These are phyloP conservation scores for Caradrina kadenii DNA, from an alignment of 2,888 invertebrate genomes.

Conservation along the genomic window DNA sequence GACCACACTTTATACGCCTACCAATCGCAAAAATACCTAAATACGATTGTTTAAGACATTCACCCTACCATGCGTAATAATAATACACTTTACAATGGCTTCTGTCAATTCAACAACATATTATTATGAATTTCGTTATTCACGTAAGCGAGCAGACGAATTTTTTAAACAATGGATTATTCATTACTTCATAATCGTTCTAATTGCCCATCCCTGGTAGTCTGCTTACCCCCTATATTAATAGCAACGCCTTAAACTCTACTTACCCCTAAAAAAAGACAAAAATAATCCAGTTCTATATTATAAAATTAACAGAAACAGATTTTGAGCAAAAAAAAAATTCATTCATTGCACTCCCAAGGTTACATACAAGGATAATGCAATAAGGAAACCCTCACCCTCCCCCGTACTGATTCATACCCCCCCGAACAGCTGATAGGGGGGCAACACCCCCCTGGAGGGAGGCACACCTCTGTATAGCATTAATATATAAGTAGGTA, in stretches of 20 bases:
- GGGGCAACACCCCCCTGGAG: slow-evolving; percentile 50
- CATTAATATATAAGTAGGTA: slow-evolving; percentile 64
- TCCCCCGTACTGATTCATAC: slow-evolving; percentile 39
- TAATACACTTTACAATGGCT: too few relatives aligned
- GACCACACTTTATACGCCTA: too few relatives aligned
- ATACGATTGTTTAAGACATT: too few relatives aligned
- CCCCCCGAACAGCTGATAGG: slow-evolving; percentile 67
- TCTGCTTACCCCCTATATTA: not conserved
- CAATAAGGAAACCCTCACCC: slow-evolving; percentile 67
- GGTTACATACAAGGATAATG: slow-evolving; percentile 72
- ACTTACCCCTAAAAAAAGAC: not conserved
- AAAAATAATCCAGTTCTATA: not conserved
- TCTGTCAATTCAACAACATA: too few relatives aligned
- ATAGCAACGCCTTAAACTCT: not conserved
- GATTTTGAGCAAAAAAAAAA: slow-evolving; percentile 35
- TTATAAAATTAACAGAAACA: slow-evolving; percentile 1
- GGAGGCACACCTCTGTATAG: slow-evolving; percentile 58
- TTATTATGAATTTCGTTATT: too few relatives aligned
- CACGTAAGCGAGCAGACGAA: too few relatives aligned
- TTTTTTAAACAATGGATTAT: too few relatives aligned
- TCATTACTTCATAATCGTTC: too few relatives aligned
- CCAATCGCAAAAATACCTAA: too few relatives aligned
- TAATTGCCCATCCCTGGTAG: too few relatives aligned
- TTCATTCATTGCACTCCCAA: slow-evolving; percentile 64
- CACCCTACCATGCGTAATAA: too few relatives aligned